These are phyloP conservation scores for Ceratitis capitata DNA, from an alignment of 1,140 invertebrate species.

Conservation along the genomic window DNA sequence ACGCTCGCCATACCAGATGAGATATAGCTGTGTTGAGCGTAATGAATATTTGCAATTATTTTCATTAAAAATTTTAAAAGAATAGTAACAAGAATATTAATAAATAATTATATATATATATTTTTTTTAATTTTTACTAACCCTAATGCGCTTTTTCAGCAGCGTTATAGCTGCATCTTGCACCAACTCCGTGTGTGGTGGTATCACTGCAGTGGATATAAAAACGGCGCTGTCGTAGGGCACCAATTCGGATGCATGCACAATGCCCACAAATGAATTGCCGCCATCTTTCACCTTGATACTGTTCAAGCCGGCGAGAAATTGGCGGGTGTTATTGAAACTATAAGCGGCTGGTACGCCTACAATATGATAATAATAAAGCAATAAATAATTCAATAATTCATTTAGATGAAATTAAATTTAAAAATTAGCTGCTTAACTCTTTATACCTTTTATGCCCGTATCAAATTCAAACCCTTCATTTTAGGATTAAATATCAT, in stretches of 20 bases:
- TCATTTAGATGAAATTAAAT: too few relatives aligned
- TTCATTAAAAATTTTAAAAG: background rate
- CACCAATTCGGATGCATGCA: conserved; percentile 67
- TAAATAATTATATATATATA: background rate
- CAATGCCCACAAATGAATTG: conserved; percentile 60
- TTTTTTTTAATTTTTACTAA: conserved; percentile 50
- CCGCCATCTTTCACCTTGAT: conserved; percentile 59
- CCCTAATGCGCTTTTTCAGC: conserved; percentile 69
- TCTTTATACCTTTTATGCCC: too few relatives aligned
- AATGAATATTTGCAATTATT: background rate
- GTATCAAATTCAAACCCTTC: too few relatives aligned
- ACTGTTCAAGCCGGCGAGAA: conserved; percentile 62
- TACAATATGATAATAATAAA: conserved; percentile 39
- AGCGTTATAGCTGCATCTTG: conserved; percentile 67
- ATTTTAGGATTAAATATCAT: too few relatives aligned
- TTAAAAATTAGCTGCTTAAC: too few relatives aligned
- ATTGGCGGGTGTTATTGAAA: conserved; percentile 62
- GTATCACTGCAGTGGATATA: conserved; percentile 66
- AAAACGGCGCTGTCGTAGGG: conserved; percentile 72
- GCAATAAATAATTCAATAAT: too few relatives aligned
- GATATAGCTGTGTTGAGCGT: conserved; percentile 52
- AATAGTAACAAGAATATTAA: background rate
- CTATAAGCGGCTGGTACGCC: conserved; percentile 59
- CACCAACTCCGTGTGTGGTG: conserved; percentile 66
- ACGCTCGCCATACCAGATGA: conserved; percentile 59